A percentile compares a stretch with the other conserved stretches of the same genome.
Evolutionary conservation across 2,888 invertebrate genomes (phyloP).

Genomic region (Encarsia formosa): DNA sequence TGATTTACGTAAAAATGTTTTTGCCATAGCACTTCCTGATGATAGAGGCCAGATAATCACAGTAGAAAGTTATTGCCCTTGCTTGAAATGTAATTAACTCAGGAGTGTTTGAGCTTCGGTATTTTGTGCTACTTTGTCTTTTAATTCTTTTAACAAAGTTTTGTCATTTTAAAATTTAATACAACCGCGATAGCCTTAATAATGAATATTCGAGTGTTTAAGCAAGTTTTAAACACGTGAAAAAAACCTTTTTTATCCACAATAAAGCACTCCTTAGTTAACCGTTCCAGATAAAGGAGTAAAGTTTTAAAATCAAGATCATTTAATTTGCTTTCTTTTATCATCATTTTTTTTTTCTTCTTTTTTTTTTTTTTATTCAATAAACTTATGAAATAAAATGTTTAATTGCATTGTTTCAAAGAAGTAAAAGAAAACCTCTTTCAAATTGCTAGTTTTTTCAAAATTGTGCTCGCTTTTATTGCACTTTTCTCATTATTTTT

Average conservation of each 20-base stretch:
- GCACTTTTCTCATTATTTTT: conserved; percentile 30
- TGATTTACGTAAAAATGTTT: conserved; percentile 19
- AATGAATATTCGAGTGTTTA: conserved; percentile 22
- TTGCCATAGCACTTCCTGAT: conserved; percentile 7
- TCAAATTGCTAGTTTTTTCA: too few relatives aligned
- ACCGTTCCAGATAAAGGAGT: conserved; percentile 9
- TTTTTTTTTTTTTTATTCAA: too few relatives aligned
- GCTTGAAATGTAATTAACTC: conserved; percentile 10
- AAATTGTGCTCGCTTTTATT: conserved; percentile 39
- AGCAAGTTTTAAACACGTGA: conserved; percentile 19
- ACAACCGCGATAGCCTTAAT: conserved; percentile 14
- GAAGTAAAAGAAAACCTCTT: too few relatives aligned
- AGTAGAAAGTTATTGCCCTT: conserved; percentile 27
- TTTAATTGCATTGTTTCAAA: too few relatives aligned
- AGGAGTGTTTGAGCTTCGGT: conserved; percentile 17
- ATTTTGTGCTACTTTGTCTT: conserved; percentile 15
- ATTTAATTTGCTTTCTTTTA: too few relatives aligned
- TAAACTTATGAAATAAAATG: too few relatives aligned
- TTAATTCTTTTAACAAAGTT: conserved; percentile 12
- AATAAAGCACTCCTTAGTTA: conserved; percentile 20
- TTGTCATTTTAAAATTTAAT: conserved; percentile 19
- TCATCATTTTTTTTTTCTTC: too few relatives aligned
- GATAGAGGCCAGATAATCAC: conserved; percentile 25
- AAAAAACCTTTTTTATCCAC: conserved; percentile 13
- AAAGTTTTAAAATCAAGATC: conserved; percentile 7